Evolutionary conservation across 64 coral and sea anemone genomes (phyloP).

Genomic region (Stichodactyla helianthus): DNA sequence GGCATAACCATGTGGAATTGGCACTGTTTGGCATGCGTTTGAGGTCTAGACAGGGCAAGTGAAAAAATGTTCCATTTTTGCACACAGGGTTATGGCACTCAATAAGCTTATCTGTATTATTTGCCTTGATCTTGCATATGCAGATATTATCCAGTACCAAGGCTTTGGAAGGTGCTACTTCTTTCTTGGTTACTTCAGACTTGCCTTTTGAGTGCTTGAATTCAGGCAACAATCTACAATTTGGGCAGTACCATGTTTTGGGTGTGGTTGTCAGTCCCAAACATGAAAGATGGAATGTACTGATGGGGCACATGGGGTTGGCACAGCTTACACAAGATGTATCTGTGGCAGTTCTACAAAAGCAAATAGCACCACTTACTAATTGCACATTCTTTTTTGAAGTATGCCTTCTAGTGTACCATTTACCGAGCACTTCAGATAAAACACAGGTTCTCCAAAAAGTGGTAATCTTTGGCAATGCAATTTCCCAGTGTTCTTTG

Average conservation of each 20-base stretch:
- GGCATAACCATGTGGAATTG: constrained; percentile 41
- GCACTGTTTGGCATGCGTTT: constrained; percentile 50
- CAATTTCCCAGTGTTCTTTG: constrained; percentile 31
- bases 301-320: constrained; percentile 49
- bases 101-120: constrained; percentile 13
- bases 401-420: too few species aligned
- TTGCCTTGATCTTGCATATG: constrained; percentile 15
- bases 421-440: too few species aligned
- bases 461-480: constrained; percentile 43
- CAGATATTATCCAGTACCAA: not conserved
- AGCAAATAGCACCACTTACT: constrained; percentile 38
- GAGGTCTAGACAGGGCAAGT: constrained; percentile 44
- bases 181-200: not conserved
- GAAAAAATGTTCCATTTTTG: constrained; percentile 51
- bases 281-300: constrained; percentile 36
- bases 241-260: constrained; percentile 26
- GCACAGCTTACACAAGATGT: constrained; percentile 42
- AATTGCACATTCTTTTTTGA: constrained; percentile 35
- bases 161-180: not conserved
- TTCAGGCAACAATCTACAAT: not conserved
- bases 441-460: constrained; percentile 59
- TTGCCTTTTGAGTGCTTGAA: too few species aligned
- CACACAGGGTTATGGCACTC: constrained; percentile 24
- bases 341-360: constrained; percentile 43
- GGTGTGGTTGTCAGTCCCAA: constrained; percentile 19